Base-by-base conservation (phyloP, 2,797 vertebrate genomes). In the Labeo calbasu region DNA sequence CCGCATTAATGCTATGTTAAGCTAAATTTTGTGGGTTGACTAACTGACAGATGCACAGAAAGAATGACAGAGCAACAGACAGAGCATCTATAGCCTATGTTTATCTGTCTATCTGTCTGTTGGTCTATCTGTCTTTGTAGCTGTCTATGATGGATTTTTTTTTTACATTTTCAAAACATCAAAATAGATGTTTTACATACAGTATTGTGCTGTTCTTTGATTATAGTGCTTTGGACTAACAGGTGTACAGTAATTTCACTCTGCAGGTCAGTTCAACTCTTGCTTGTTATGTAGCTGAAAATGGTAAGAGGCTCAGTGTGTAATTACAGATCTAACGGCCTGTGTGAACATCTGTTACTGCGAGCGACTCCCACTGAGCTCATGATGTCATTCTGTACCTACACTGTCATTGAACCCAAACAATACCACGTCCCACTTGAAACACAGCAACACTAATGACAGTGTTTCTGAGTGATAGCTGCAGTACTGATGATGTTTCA, bases 321-420 rank as follows among this genome's bases (percentile, higher is more conserved):
- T 83, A 83, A 59, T 70, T 77, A 83, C 50, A 83, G 73, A 77
- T 68, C 81, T 59, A 59, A 48, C 72, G 50, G 36, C 23, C 46
- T 76, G 72, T 68, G 15, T 69, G 63, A 77, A 77, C 82, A 83
- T 77, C 73, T 77, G 82, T 83, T 59, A 59, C n/a, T 10, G n/a
- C 40, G 36, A 25, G 21, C 4, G n/a, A 53, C 72, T 59, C 23
- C 70, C 55, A 23, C 36, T 48, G 40, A 53, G 19, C 65, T 69
- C 13, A 57, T 70, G 51, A 83, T 83, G 51, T 69, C 63, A 82
- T 63, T 78, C 63, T 53, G 21, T 55, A 80, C 50, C 50, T 70
- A 25, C 28, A 65, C 23, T 68, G 21, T 73, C 28, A 63, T 2
- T 68, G 61, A 75, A 66, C 7, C 40, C 36, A 75, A 53, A 69